Evolutionary conservation across 1,140 invertebrate species (phyloP), one percentile per base, ranked within the genome.

Genomic region (Stegodyphus dumicola): DNA sequence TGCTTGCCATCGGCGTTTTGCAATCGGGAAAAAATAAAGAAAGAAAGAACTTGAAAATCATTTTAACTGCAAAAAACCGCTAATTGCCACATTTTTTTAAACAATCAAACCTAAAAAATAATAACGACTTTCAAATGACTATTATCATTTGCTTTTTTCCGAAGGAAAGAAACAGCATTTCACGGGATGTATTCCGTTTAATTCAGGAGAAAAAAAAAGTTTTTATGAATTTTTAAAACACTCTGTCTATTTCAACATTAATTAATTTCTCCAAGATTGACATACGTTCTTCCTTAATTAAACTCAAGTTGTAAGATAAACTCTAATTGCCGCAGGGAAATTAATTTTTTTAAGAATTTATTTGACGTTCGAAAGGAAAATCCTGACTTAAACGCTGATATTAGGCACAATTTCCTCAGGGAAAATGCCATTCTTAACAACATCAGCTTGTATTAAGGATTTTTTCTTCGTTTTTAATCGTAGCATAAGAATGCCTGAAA

Each of bases 241-340:
- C 60, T 69, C 66, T 18, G 52, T 78, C 65, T 78, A 60, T 73
- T 81, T 81, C 73, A 69, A 79, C 77, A 53, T 70, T 79, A 81
- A 81, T 81, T 81, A 81, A 81, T 73, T 81, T 81, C 70, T 18
- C 56, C 71, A 33, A 69, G 70, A 81, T 73, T 81, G 78, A 81
- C 69, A 73, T 73, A 51, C 51, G n/a, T 17, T 49, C 53, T 49
- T 65, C 52, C 33, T 64, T 73, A 73, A 73, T 73, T 54, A 81
- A 73, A n/a, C 15, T 56, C 15, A 51, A 7, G 54, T n/a, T 81
- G 60, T 49, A n/a, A 64, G 67, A 65, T 67, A n/a, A 5, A 48
- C 6, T 70, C 64, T 79, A 79, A 79, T 79, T 79, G 49, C 66
- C 33, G 10, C 9, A 67, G 15, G 9, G 33, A 67, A 66, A 67